Conservation (phyloP, 2,888 invertebrate genomes). For the Smittia sp. region DNA sequence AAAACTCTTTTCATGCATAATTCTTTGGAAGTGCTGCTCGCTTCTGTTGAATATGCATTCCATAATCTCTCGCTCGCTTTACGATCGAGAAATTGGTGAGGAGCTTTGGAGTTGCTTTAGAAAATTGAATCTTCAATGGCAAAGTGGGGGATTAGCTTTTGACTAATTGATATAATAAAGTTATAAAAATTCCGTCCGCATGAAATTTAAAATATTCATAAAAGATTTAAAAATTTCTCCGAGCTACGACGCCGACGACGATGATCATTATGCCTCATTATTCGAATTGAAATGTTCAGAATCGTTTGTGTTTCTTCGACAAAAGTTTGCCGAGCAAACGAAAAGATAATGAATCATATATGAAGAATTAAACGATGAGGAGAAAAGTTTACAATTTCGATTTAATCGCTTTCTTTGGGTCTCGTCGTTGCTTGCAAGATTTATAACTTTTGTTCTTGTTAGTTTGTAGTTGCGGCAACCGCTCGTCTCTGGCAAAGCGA, state of each 20-base stretch:
- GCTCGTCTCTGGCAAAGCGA: neutral
- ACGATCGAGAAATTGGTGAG: neutral
- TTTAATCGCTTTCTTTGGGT: slow-evolving; percentile 27
- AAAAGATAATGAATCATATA: slow-evolving; percentile 6
- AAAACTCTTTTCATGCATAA: neutral
- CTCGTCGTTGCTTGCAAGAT: neutral
- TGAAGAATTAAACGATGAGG: slow-evolving; percentile 13
- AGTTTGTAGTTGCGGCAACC: neutral
- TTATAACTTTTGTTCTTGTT: neutral
- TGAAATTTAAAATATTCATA: neutral
- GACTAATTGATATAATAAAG: slow-evolving; percentile 1
- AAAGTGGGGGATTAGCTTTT: neutral
- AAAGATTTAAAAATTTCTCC: neutral
- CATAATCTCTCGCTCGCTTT: neutral
- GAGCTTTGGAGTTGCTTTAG: too few relatives aligned
- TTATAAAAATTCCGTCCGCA: slow-evolving; percentile 1
- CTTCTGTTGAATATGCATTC: slow-evolving; percentile 32
- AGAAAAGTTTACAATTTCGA: slow-evolving; percentile 6
- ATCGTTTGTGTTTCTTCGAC: too few relatives aligned
- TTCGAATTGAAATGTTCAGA: too few relatives aligned
- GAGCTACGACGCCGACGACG: neutral
- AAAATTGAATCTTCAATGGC: neutral
- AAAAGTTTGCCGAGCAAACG: too few relatives aligned
- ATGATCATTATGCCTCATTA: neutral
- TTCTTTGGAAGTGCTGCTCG: neutral